A percentile compares a stretch with the other conserved stretches of the same genome.
Evolutionary conservation across 2,113 vertebrate genomes (phyloP).

Genomic region (Otus sunia): DNA sequence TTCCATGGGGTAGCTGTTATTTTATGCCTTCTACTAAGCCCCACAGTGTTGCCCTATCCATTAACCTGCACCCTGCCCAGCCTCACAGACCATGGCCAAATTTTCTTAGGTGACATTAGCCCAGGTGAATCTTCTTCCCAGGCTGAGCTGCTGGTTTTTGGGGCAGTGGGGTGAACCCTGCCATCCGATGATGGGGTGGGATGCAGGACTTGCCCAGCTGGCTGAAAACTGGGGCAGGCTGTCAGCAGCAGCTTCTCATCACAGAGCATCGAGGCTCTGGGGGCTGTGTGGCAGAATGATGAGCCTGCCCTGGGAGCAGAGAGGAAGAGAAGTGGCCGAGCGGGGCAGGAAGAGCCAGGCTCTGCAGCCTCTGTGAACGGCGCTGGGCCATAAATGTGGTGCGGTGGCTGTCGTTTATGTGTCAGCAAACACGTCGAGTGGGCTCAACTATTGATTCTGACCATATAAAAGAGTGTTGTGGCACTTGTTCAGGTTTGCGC

Average conservation of each 20-base stretch:
- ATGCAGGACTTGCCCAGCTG: fast-evolving
- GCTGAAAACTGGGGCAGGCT: neutral
- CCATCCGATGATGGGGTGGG: neutral
- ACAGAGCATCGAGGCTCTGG: neutral
- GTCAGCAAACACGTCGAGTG: slow-evolving; percentile 46
- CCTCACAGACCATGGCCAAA: neutral
- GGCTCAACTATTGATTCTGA: slow-evolving; percentile 50
- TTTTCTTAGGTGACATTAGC: neutral
- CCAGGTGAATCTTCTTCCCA: neutral
- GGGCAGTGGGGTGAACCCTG: neutral
- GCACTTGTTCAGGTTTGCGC: slow-evolving; percentile 60
- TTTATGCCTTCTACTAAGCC: neutral
- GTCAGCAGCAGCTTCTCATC: neutral
- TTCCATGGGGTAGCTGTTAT: neutral
- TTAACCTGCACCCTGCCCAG: neutral
- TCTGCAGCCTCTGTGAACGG: neutral
- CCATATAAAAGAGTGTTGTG: slow-evolving; percentile 20
- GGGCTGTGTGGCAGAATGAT: fast-evolving
- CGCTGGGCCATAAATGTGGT: neutral
- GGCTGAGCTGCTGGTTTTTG: neutral
- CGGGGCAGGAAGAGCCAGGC: neutral
- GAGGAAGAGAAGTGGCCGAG: neutral
- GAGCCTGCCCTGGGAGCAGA: neutral
- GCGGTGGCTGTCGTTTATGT: neutral
- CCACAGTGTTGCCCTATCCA: neutral